These are phyloP conservation scores for Garra rufa DNA, from an alignment of 2,113 vertebrate genomes.

Conservation along the genomic window DNA sequence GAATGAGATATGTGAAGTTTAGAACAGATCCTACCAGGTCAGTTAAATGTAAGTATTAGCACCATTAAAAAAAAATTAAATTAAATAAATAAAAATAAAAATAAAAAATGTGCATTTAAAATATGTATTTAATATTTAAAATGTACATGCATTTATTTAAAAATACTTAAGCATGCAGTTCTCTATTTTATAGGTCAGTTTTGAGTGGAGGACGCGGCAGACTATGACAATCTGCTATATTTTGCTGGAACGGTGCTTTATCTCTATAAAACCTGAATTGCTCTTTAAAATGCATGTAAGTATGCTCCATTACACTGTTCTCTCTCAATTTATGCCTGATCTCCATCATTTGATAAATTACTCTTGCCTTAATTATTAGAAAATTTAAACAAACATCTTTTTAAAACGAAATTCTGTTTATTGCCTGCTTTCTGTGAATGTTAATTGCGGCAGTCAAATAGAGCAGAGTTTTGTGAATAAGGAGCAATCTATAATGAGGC, in stretches of 20 bases:
- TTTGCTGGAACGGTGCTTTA: not conserved
- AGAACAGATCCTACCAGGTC: not conserved
- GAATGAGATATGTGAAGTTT: conserved; percentile 7
- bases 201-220: not conserved
- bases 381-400: not conserved
- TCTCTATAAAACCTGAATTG: not conserved
- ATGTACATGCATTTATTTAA: no score
- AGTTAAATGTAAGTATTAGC: not conserved
- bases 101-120: no score
- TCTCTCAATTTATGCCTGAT: not conserved
- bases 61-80: not conserved
- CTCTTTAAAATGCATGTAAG: not conserved
- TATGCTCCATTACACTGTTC: not conserved
- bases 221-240: not conserved
- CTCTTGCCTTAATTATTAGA: not conserved
- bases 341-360: conserved; percentile 6
- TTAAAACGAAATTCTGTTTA: not conserved
- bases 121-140: no score
- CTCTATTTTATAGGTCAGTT: not conserved
- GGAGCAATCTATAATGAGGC: conserved; percentile 4
- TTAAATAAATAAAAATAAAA: no score
- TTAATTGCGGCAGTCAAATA: not conserved
- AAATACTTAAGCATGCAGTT: not conserved
- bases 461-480: not conserved
- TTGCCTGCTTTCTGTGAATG: conserved; percentile 6